Percentiles rank a stretch among this genome's conserved stretches.
phyloP scores from a whole-genome alignment of 2,888 invertebrate genomes.

The Drosophila monieri region DNA sequence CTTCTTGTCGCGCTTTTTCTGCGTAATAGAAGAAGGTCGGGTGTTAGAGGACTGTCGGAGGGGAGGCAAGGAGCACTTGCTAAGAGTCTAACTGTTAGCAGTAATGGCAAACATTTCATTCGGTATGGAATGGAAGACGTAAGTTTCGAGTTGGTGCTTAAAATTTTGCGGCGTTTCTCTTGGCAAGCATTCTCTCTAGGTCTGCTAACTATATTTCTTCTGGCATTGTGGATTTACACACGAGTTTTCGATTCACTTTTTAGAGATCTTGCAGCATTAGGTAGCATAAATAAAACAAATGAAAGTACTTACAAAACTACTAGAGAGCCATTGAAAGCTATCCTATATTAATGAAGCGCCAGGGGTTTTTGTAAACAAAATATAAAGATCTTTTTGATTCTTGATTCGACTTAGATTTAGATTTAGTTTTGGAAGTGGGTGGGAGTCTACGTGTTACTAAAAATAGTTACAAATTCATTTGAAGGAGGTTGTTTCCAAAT shows the following conservation, averaged over 20 bases:
- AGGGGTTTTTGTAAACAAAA: conserved; percentile 87
- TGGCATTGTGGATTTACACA: conserved; percentile 18
- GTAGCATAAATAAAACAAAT: conserved; percentile 79
- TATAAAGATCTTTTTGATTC: conserved; percentile 88
- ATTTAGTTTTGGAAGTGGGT: conserved; percentile 32
- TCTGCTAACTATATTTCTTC: conserved; percentile 27
- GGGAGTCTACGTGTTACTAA: conserved; percentile 32
- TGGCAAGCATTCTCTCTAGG: conserved; percentile 35
- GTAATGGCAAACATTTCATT: conserved; percentile 38
- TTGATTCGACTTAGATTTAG: conserved; percentile 46
- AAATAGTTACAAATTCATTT: conserved; percentile 10
- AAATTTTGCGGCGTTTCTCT: conserved; percentile 39
- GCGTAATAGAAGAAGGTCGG: conserved; percentile 71
- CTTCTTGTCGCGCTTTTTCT: conserved; percentile 87
- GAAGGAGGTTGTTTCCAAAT: neutral
- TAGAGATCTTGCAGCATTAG: conserved; percentile 21
- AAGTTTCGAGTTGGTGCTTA: conserved; percentile 34
- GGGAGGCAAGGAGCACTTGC: conserved; percentile 34
- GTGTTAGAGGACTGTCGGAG: conserved; percentile 32
- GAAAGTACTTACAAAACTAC: conserved; percentile 84
- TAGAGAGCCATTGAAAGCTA: conserved; percentile 84
- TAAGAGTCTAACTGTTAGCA: conserved; percentile 64
- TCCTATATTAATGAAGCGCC: conserved; percentile 84
- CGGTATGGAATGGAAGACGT: conserved; percentile 38
- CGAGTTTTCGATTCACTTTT: conserved; percentile 35